Evolutionary conservation across 2,888 invertebrate genomes (phyloP).

Genomic region (Dynastes grantii): DNA sequence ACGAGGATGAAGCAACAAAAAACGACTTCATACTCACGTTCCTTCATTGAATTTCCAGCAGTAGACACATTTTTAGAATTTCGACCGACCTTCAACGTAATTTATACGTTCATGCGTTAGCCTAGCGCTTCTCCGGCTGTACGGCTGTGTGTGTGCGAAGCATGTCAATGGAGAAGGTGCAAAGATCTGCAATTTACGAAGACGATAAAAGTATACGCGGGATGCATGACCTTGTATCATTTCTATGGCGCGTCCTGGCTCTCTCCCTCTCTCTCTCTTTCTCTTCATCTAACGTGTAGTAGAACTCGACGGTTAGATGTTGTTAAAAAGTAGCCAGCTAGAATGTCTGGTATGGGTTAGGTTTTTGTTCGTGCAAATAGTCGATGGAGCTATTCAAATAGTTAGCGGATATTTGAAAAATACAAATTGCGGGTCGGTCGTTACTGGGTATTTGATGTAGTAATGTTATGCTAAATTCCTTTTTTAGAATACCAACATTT

Average conservation of each 20-base stretch:
- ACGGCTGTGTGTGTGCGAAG: background rate
- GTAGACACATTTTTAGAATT: slow-evolving; percentile 35
- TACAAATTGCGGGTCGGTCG: background rate
- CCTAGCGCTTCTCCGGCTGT: slow-evolving; percentile 18
- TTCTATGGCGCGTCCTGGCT: slow-evolving; percentile 1
- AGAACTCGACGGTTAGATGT: slow-evolving; percentile 10
- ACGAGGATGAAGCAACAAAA: slow-evolving; percentile 1
- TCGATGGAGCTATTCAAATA: slow-evolving; percentile 10
- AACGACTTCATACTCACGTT: slow-evolving; percentile 21
- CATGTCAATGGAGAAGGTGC: slow-evolving; percentile 44
- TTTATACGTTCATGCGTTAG: slow-evolving; percentile 22
- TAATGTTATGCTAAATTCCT: too few relatives aligned
- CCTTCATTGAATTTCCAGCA: slow-evolving; percentile 30
- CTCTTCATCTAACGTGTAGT: slow-evolving; percentile 1
- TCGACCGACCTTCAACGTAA: slow-evolving; percentile 35
- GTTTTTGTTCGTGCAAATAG: background rate
- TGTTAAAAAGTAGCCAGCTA: background rate
- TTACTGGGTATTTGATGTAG: too few relatives aligned
- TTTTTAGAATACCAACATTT: too few relatives aligned
- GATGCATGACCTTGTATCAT: slow-evolving; percentile 44
- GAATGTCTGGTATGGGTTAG: slow-evolving; percentile 12
- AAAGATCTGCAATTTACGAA: slow-evolving; percentile 41
- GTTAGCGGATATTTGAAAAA: background rate
- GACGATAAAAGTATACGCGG: slow-evolving; percentile 30
- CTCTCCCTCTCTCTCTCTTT: background rate